Evolutionary conservation across 1,140 invertebrate genomes (phyloP), one percentile per base, ranked within the genome.

Genomic region (Oncopodura yosiiana): DNA sequence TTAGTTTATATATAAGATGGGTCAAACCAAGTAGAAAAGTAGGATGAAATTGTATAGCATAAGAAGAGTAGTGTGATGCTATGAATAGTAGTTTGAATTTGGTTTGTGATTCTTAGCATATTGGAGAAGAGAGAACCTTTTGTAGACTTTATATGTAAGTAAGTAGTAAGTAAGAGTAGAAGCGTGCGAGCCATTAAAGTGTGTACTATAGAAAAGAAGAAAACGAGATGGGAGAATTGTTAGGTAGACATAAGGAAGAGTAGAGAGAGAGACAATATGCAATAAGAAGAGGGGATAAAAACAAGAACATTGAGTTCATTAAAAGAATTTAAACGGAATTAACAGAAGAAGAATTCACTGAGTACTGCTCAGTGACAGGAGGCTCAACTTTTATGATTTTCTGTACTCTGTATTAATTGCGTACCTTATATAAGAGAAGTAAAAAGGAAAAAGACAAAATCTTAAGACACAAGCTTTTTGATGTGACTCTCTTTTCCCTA

Each of bases 271-370:
- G 12, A 21, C 24, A 41, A 18, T 41, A 41, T 18, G 38, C 8
- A 6, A 9, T 41, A 41, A 16, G 38, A 18, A 9, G 6, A 6
- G 12, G 27, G 61, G 56, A 56, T 50, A 58, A 58, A 62, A 49
- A 58, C 54, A 53, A 49, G 56, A 43, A 43, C 5, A 18, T 37
- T 16, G 45, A 41, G 52, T 64, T 64, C 62, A 64, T 64, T 64
- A 64, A 64, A 64, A 64, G 62, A 64, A 64, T 63, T 64, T 59
- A 60, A 58, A 55, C 49, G 62, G 62, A 64, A 64, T 64, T 64
- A 64, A 49, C 58, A 54, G 23, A 34, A 60, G 51, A 60, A 51
- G 53, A 63, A 63, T 56, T 60, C 54, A 63, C 48, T 49, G 61
- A 50, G 51, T 50, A 51, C 38, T 21, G n/a, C 51, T 30, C 42